These are phyloP conservation scores for Formicarius rufipectus DNA, from an alignment of 2,113 vertebrate species.

Conservation along the genomic window DNA sequence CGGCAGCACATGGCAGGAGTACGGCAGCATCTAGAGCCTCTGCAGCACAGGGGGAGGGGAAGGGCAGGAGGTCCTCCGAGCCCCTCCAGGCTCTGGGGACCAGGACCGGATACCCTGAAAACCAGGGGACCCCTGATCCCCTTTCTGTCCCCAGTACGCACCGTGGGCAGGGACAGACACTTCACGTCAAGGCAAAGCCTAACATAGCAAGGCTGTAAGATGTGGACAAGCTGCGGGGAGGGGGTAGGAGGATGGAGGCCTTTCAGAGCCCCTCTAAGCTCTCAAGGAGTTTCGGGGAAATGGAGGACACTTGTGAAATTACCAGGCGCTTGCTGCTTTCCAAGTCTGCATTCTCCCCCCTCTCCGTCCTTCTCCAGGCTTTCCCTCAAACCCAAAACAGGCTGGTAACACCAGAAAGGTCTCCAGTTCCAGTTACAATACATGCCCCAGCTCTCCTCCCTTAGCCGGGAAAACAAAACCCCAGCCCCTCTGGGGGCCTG, in stretches of 20 bases:
- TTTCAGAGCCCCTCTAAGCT: not conserved
- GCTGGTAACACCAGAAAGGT: not conserved
- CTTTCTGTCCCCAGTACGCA: not conserved
- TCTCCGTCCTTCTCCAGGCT: not conserved
- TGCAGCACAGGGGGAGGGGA: conserved; percentile 35
- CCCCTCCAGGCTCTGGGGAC: not conserved
- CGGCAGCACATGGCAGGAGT: conserved; percentile 68
- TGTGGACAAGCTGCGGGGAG: not conserved
- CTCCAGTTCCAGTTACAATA: conserved; percentile 9
- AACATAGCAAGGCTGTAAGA: not conserved
- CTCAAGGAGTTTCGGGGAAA: not conserved
- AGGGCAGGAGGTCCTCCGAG: not conserved
- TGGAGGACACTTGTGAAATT: not conserved
- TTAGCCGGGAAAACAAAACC: conserved; percentile 47
- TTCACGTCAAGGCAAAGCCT: not conserved
- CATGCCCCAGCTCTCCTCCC: not conserved
- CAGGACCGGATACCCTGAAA: not conserved
- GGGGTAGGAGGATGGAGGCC: not conserved
- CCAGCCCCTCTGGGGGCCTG: conserved; percentile 22
- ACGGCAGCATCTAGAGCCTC: conserved; percentile 49
- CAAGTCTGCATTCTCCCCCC: not conserved
- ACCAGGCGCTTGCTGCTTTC: not conserved
- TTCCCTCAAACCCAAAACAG: not conserved
- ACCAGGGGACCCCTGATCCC: not conserved
- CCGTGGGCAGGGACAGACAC: not conserved